Base-by-base conservation (phyloP, 2,113 vertebrate genomes). In the Oryctolagus cuniculus region DNA sequence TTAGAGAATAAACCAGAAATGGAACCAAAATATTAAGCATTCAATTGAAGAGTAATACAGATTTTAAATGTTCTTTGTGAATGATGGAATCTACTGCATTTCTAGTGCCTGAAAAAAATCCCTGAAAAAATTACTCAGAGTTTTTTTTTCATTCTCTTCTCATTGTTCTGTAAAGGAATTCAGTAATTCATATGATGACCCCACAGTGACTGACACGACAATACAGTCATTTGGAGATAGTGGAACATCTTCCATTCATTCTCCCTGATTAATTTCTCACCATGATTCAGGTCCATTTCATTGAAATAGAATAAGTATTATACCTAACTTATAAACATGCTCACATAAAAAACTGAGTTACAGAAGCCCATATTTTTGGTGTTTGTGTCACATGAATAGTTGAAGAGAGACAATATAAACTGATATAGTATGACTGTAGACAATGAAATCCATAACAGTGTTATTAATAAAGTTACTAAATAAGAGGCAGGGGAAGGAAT, bases 321-420 rank as follows among this genome's bases (percentile, higher is more conserved):
- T 89, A 79, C 2, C 84, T 96, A 53, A 49, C 82, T 38, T 67
- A 89, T 81, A 70, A 19, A 92, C 87, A 87, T 67, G 25, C 38
- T 88, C 90, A 80, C 19, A 94, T 87, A 74, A 89, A 90, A 17
- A 63, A 61, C 36, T 31, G 75, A 89, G 24, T 25, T 73, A 82
- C 27, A 64, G 49, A 93, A 94, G 78, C 0, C 49, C 31, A 31
- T 94, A 75, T 90, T 97, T 38, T 84, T 95, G 75, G 64, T 69
- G 81, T 44, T 96, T 51, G 4, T 94, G 90, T 88, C 69, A 95
- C 19, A 82, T 44, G 88, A 97, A 81, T n/a, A 97, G 55, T 58
- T 90, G 70, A 93, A 29, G 69, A 94, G 87, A 86, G 70, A 95
- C 90, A 96, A 88, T 93, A 78, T 29, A 94, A 91, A n/a, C 49